A percentile compares a stretch with the other conserved stretches of the same genome.
These are phyloP conservation scores for Diadema setosum DNA, from an alignment of 35 echinoderm and acorn worm genomes.

Conservation along the genomic window DNA sequence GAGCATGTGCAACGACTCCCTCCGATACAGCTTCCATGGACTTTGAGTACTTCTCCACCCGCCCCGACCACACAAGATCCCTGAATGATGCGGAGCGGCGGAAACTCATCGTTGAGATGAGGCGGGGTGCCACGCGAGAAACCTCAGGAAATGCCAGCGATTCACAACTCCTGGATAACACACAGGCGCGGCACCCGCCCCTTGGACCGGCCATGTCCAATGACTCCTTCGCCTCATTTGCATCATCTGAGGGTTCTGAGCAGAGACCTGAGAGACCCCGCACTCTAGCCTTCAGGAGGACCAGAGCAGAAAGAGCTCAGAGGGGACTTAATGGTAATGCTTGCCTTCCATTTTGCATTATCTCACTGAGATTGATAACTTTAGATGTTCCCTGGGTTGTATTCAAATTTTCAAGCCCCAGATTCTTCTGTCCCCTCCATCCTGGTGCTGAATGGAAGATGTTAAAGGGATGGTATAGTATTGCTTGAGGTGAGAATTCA, in stretches of 20 bases:
- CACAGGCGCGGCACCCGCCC: background rate
- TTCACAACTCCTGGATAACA: constrained; percentile 35
- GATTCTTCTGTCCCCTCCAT: no score
- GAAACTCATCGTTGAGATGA: constrained; percentile 71
- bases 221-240: constrained; percentile 59
- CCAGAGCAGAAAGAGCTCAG: constrained; percentile 55
- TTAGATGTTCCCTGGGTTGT: no score
- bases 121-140: constrained; percentile 1
- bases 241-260: constrained; percentile 65
- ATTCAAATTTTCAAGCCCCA: no score
- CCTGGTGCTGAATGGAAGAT: no score
- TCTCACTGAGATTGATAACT: no score
- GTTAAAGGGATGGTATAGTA: no score
- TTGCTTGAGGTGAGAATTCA: no score
- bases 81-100: constrained; percentile 64
- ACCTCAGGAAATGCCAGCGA: constrained; percentile 64
- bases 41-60: constrained; percentile 55
- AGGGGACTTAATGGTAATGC: constrained; percentile 72
- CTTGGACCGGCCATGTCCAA: constrained; percentile 10
- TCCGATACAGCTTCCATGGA: constrained; percentile 75
- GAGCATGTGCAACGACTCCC: constrained; percentile 60
- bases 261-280: constrained; percentile 32
- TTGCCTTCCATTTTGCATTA: no score
- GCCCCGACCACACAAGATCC: constrained; percentile 41
- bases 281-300: constrained; percentile 55